Evolutionary conservation across 2,797 vertebrate genomes (phyloP).

Genomic region (Enteromius thamalakanensis): DNA sequence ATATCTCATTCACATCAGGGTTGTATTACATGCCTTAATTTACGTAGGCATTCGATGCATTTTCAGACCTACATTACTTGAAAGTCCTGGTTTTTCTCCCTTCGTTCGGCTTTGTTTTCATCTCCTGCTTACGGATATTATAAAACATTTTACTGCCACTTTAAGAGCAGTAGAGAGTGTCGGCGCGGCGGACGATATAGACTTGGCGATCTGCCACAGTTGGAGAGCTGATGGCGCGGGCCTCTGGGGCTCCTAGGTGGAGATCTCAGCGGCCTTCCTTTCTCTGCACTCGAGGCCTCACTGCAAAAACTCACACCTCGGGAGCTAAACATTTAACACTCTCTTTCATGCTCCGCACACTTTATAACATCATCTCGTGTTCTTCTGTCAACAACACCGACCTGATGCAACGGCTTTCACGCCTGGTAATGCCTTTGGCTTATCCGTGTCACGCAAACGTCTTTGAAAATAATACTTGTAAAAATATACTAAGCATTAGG

Average conservation of each 20-base stretch:
- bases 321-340: slow-evolving; percentile 50
- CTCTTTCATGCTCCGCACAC: slow-evolving; percentile 36
- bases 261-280: slow-evolving; percentile 18
- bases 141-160: slow-evolving; percentile 45
- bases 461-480: slow-evolving; percentile 5
- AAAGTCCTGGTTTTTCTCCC: not conserved
- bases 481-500: not conserved
- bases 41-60: not conserved
- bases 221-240: slow-evolving; percentile 10
- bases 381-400: slow-evolving; percentile 29
- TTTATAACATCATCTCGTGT: slow-evolving; percentile 32
- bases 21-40: not conserved
- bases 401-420: slow-evolving; percentile 39
- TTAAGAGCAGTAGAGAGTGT: slow-evolving; percentile 40
- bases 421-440: slow-evolving; percentile 34
- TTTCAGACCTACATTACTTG: not conserved
- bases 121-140: slow-evolving; percentile 33
- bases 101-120: slow-evolving; percentile 1
- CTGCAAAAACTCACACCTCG: slow-evolving; percentile 51
- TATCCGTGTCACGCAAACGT: slow-evolving; percentile 24
- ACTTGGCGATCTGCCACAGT: slow-evolving; percentile 34
- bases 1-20: not conserved
- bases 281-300: slow-evolving; percentile 16
- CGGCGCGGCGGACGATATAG: slow-evolving; percentile 2
- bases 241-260: slow-evolving; percentile 18